Conservation (phyloP, 1,140 invertebrate genomes). For the Calliopsis andreniformis region DNA sequence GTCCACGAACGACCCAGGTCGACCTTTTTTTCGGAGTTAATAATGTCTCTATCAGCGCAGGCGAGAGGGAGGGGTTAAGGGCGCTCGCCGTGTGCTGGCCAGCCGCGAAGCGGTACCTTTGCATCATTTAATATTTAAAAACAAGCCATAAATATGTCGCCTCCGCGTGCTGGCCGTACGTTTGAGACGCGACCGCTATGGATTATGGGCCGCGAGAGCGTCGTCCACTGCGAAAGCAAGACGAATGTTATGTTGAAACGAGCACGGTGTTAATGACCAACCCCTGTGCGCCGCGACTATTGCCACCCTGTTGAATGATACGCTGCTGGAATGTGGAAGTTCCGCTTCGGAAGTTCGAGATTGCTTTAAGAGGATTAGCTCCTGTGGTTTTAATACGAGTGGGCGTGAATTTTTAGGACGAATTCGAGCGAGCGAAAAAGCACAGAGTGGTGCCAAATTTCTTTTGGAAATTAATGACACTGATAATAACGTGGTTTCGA, state of each 20-base stretch:
- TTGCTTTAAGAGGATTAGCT: too few species aligned
- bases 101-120: conserved; percentile 71
- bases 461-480: too few species aligned
- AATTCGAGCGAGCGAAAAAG: too few species aligned
- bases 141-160: conserved; percentile 81
- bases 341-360: too few species aligned
- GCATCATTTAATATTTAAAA: conserved; percentile 82
- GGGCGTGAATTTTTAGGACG: too few species aligned
- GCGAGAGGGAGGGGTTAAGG: conserved; percentile 10
- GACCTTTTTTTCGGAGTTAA: conserved; percentile 48
- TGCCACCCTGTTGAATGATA: not conserved
- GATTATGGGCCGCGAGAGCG: conserved; percentile 65
- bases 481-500: too few species aligned
- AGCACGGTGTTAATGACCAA: conserved; percentile 79
- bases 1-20: conserved; percentile 37
- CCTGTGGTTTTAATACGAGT: too few species aligned
- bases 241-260: conserved; percentile 80
- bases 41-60: conserved; percentile 62
- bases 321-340: too few species aligned
- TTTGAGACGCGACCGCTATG: conserved; percentile 72
- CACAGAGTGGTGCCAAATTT: too few species aligned
- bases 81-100: conserved; percentile 14
- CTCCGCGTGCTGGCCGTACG: conserved; percentile 72
- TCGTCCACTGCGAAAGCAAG: conserved; percentile 69
- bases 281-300: conserved; percentile 46